Conservation (phyloP, 2,888 invertebrate species). For the Idaea aversata region DNA sequence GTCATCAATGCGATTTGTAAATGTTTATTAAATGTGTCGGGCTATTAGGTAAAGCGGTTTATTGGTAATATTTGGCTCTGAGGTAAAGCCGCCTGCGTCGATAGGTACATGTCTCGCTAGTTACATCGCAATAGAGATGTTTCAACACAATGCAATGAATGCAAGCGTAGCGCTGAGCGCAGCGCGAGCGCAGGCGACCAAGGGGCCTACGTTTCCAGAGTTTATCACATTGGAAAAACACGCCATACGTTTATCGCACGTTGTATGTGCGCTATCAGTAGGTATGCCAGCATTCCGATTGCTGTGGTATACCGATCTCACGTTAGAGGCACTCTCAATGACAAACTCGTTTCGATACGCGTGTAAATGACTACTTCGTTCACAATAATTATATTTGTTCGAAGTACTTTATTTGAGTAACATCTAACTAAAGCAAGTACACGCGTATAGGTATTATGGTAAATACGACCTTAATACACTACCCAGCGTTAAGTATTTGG, state of each 20-base stretch:
- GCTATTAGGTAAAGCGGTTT: slow-evolving; percentile 25
- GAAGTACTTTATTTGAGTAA: slow-evolving; percentile 23
- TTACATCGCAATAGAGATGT: background rate
- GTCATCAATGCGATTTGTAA: slow-evolving; percentile 49
- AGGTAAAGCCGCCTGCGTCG: slow-evolving; percentile 13
- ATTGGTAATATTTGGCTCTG: slow-evolving; percentile 11
- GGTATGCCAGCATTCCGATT: slow-evolving; percentile 31
- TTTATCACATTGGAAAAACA: slow-evolving; percentile 71
- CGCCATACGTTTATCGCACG: slow-evolving; percentile 64
- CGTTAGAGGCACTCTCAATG: slow-evolving; percentile 34
- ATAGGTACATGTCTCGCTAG: slow-evolving; percentile 24
- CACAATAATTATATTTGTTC: slow-evolving; percentile 25
- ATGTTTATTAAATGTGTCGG: slow-evolving; percentile 41
- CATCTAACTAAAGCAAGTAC: slow-evolving; percentile 20
- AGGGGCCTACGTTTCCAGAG: slow-evolving; percentile 51
- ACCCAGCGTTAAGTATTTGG: slow-evolving; percentile 22
- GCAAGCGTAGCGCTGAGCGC: slow-evolving; percentile 24
- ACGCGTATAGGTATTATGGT: slow-evolving; percentile 18
- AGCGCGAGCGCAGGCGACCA: slow-evolving; percentile 22
- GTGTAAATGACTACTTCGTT: slow-evolving; percentile 15
- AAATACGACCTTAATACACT: slow-evolving; percentile 25
- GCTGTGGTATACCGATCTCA: slow-evolving; percentile 25
- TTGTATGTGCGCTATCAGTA: slow-evolving; percentile 64
- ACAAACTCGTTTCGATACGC: slow-evolving; percentile 28
- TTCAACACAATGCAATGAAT: slow-evolving; percentile 4